A percentile compares a stretch with the other conserved stretches of the same genome.
Conservation (phyloP, 2,888 invertebrate genomes). For the Eremobia ochroleuca region DNA sequence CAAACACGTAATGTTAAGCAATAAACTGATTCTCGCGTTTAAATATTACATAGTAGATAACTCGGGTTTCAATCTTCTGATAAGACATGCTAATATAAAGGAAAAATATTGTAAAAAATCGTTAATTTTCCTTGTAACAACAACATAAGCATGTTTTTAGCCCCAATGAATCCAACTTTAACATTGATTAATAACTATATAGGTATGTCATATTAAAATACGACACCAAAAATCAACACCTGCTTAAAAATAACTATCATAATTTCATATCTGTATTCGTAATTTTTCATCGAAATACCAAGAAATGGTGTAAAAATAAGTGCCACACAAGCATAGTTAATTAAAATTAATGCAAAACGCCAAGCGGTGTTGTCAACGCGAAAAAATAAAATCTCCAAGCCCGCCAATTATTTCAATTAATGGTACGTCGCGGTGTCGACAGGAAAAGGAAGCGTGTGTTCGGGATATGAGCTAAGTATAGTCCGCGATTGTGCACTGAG, state of each 20-base stretch:
- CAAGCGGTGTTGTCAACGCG: constrained; percentile 83
- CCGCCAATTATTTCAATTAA: constrained; percentile 90
- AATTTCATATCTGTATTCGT: constrained; percentile 43
- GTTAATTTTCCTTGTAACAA: constrained; percentile 42
- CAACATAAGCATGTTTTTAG: constrained; percentile 27
- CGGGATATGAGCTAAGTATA: constrained; percentile 82
- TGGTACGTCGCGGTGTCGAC: constrained; percentile 86
- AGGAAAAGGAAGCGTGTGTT: constrained; percentile 87
- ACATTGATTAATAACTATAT: constrained; percentile 40
- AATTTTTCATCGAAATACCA: constrained; percentile 61
- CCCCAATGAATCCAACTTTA: neutral
- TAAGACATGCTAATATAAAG: constrained; percentile 46
- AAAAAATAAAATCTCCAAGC: constrained; percentile 83
- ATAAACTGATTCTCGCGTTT: constrained; percentile 48
- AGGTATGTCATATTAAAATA: constrained; percentile 22
- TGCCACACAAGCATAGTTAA: constrained; percentile 64
- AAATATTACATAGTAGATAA: constrained; percentile 48
- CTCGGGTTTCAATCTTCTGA: constrained; percentile 46
- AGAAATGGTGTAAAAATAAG: constrained; percentile 60
- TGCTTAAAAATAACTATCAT: constrained; percentile 44
- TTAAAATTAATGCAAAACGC: constrained; percentile 77
- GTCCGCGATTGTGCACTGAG: constrained; percentile 85
- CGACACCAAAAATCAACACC: constrained; percentile 35
- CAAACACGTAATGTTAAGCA: constrained; percentile 49
- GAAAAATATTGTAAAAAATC: constrained; percentile 39